Evolutionary conservation across 2,888 invertebrate species (phyloP), one percentile per base, ranked within the genome.

Genomic region (Pollenia amentaria): DNA sequence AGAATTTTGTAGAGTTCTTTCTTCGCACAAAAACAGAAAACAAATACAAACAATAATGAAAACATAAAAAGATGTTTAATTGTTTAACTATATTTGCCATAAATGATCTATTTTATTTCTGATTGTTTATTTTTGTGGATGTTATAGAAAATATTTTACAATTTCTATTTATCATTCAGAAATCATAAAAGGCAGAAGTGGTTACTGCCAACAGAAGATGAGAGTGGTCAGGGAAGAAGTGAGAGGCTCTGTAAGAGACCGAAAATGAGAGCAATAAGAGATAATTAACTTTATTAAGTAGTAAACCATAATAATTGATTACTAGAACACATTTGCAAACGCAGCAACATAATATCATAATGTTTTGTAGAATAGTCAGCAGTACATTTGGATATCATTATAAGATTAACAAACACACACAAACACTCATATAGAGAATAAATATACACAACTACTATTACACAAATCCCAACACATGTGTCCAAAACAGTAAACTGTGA

Each of bases 201-300:
- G 29, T 70, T 48, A 70, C 21, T 29, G 42, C 40, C 21, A n/a
- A 62, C 18, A 12, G n/a, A 1, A 6, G 29, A 29, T 29, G 0
- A 42, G 3, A 53, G 14, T 40, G 46, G 21, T n/a, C 14, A 14
- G 60, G 42, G 51, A 53, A n/a, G 65, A 29, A 10, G 10, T n/a
- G n/a, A n/a, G n/a, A n/a, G n/a, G n/a, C n/a, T n/a, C n/a, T n/a
- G n/a, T n/a, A n/a, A 21, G 11, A 53, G 16, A 14, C 16, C 42
- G 21, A 44, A 11, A 18, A 11, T 6, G 7, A 16, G 14, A 38
- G 10, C 48, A 62, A 40, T 48, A 60, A 65, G 29, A 55, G 57
- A 78, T 83, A 77, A 78, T 81, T 78, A 83, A 83, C 72, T 70
- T 65, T 64, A 70, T 75, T 69, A 87, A 72, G 84, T 77, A 76